phyloP scores from a whole-genome alignment of 1,140 invertebrate species.

The Proales similis region DNA sequence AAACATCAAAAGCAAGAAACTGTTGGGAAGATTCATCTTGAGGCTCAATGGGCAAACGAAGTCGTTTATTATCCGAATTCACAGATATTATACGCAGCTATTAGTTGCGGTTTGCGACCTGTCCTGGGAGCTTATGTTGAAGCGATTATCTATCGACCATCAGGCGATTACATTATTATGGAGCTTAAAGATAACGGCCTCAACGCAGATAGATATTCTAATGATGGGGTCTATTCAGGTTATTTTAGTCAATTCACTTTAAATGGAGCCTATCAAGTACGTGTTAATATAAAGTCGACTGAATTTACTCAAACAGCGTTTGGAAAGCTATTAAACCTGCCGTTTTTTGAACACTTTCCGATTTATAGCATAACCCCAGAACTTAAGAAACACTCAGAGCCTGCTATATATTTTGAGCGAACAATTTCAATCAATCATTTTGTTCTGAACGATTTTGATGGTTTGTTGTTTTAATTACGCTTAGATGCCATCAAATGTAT shows the following conservation, averaged over 20 bases:
- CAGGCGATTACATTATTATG: slow-evolving; percentile 21
- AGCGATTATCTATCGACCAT: slow-evolving; percentile 21
- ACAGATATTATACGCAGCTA: not conserved
- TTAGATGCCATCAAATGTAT: no score
- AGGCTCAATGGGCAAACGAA: slow-evolving; percentile 11
- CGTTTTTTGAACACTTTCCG: no score
- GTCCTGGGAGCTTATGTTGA: slow-evolving; percentile 5
- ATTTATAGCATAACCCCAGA: no score
- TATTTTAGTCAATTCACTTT: slow-evolving; percentile 30
- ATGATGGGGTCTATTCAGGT: slow-evolving; percentile 35
- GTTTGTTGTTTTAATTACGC: no score
- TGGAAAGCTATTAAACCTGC: no score
- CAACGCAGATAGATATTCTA: slow-evolving; percentile 17
- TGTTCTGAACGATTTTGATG: no score
- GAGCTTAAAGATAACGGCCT: slow-evolving; percentile 14
- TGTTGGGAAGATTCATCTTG: not conserved
- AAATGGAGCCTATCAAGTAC: slow-evolving; percentile 19
- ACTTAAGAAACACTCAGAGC: no score
- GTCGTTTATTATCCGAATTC: not conserved
- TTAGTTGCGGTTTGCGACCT: slow-evolving; percentile 5
- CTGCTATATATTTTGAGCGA: no score
- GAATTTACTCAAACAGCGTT: no score
- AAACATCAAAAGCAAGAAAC: no score
- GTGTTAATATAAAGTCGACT: no score
- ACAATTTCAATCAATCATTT: no score